Evolutionary conservation across 1,140 invertebrate species (phyloP), one percentile per base, ranked within the genome.

Genomic region (Pomacea maculata): DNA sequence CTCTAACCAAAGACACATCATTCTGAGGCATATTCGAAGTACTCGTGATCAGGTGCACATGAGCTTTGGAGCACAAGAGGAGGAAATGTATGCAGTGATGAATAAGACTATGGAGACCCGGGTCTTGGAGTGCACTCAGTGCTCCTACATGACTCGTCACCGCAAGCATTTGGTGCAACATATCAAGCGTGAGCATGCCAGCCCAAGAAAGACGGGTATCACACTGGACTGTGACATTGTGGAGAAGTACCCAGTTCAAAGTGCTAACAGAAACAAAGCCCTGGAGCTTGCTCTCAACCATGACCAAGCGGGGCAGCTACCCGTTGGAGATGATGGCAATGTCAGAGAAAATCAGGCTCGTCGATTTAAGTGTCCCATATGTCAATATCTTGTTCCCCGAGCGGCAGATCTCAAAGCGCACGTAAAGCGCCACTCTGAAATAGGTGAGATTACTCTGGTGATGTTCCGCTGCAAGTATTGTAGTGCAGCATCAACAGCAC

Each of bases 351-450:
- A 85, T 64, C 82, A 79, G 63, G 68, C 76, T 45, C 78, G 82
- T n/a, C 83, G 83, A 19, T 85, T 85, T 72, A 85, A 83, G 78
- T 85, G 84, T n/a, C 84, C 84, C 8, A 80, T 83, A 25, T 85
- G 84, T 57, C 75, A 82, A 52, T 85, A 85, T 76, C 82, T 85
- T 15, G 80, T 85, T 19, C 84, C 84, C 8, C 81, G 83, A 61
- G 84, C 82, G 11, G 84, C 84, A 15, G 84, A 85, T 65, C 75
- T 85, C 61, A 85, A 85, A 63, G 76, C 78, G 54, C 84, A 85
- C 63, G 80, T 85, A 14, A 83, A 83, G 55, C 76, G 81, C 29
- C 84, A 85, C 68, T 81, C 82, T 57, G 80, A 85, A 55, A 78
- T 85, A 54, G 84, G 84, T 52, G 80, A 85, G 75, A 83, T 85